These are phyloP conservation scores for Orthosia incerta DNA, from an alignment of 2,888 invertebrate genomes.

Conservation along the genomic window DNA sequence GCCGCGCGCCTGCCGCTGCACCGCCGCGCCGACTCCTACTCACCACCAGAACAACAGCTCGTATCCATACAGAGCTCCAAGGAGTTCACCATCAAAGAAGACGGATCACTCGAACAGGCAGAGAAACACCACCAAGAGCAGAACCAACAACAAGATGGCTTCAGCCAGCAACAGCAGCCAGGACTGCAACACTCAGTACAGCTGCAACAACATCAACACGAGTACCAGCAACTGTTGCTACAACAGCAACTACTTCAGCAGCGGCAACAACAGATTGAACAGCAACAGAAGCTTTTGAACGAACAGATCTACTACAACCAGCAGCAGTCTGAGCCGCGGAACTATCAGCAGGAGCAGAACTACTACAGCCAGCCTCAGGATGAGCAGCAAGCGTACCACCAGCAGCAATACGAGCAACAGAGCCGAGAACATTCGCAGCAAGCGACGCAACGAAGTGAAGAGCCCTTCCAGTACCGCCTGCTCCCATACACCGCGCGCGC, in stretches of 20 bases:
- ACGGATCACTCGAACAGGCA: constrained; percentile 45
- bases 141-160: constrained; percentile 26
- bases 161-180: constrained; percentile 36
- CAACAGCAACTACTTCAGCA: constrained; percentile 62
- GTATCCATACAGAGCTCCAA: constrained; percentile 69
- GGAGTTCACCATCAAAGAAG: constrained; percentile 67
- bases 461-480: constrained; percentile 74
- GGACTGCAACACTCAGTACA: constrained; percentile 49
- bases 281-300: constrained; percentile 54
- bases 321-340: constrained; percentile 53
- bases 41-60: constrained; percentile 74
- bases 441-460: constrained; percentile 62
- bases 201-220: constrained; percentile 53
- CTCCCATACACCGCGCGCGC: constrained; percentile 68
- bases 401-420: constrained; percentile 59
- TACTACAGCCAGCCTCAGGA: constrained; percentile 53
- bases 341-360: constrained; percentile 28
- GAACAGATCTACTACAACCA: constrained; percentile 60
- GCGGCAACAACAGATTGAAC: constrained; percentile 68
- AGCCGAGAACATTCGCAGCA: constrained; percentile 56
- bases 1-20: constrained; percentile 79
- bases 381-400: constrained; percentile 49
- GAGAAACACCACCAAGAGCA: constrained; percentile 45
- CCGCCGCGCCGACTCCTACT: constrained; percentile 81
- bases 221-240: constrained; percentile 64